These are phyloP conservation scores for Pogonognathellus flavescens DNA, from an alignment of 1,140 invertebrate genomes.

Conservation along the genomic window DNA sequence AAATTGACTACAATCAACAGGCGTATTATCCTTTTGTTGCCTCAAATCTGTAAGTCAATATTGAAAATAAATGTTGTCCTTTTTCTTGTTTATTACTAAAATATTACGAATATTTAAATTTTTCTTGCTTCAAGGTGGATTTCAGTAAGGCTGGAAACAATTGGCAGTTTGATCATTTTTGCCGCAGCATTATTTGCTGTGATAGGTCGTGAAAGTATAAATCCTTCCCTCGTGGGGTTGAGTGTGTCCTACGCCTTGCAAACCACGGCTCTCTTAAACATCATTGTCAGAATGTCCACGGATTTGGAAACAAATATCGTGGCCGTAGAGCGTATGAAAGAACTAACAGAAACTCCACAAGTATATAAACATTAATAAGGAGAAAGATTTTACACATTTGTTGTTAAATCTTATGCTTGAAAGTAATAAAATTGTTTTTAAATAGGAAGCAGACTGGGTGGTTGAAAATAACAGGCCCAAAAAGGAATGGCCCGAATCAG, in stretches of 20 bases:
- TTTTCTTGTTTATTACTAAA: too few relatives aligned
- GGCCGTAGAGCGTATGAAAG: slow-evolving; percentile 57
- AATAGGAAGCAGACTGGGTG: slow-evolving; percentile 82
- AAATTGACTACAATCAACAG: slow-evolving; percentile 70
- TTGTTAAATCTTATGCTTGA: too few relatives aligned
- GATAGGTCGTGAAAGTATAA: slow-evolving; percentile 72
- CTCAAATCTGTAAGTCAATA: slow-evolving; percentile 18
- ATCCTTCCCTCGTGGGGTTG: slow-evolving; percentile 72
- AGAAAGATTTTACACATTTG: too few relatives aligned
- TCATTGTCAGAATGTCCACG: slow-evolving; percentile 35
- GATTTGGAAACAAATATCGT: slow-evolving; percentile 61
- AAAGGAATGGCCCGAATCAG: slow-evolving; percentile 67
- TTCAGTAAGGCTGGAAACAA: slow-evolving; percentile 84
- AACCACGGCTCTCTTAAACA: slow-evolving; percentile 67
- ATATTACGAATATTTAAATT: background rate
- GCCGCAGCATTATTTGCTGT: background rate
- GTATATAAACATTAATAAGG: slow-evolving; percentile 64
- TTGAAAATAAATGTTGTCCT: too few relatives aligned
- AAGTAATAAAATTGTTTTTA: background rate
- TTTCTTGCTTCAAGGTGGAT: slow-evolving; percentile 70
- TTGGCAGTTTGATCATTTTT: slow-evolving; percentile 77
- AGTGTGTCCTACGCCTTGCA: slow-evolving; percentile 72
- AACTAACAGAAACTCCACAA: slow-evolving; percentile 70
- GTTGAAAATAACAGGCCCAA: slow-evolving; percentile 69
- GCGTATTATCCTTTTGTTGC: slow-evolving; percentile 70